Base-by-base conservation (phyloP, 2,797 vertebrate species). In the Platyrinchus mystaceus region DNA sequence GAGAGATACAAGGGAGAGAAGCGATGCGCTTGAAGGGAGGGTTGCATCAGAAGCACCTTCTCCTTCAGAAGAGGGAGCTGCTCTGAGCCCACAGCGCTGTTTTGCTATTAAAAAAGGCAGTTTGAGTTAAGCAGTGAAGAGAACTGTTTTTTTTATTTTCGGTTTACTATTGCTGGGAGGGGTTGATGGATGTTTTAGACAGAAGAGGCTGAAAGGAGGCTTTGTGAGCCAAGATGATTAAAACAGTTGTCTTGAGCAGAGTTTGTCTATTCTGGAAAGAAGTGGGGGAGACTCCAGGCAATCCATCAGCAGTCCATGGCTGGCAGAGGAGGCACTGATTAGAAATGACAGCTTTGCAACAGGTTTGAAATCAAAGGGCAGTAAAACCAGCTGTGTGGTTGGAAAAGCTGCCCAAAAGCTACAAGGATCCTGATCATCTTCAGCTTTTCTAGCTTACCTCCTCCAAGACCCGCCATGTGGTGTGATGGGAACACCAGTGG, bases 151-250 rank as follows among this genome's bases (percentile, higher is more conserved):
- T 43, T 71, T 50, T 43, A 24, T 62, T 70, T 85, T 52, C 69
- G 49, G 50, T 85, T 94, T 87, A 46, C 70, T 74, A 1, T 64
- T 71, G 37, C 63, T 41, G 59, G 53, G n/a, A 1, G 15, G 89
- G 69, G 62, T 24, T 93, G 93, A 82, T 44, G 46, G 87, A 92
- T 60, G 76, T 52, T 89, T 93, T 84, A 73, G 89, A 91, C 85
- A 78, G 69, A 60, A 49, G 41, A 66, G 47, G 41, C 70, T 84
- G 95, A 96, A 82, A 87, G 91, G 53, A 90, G 85, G 66, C n/a
- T 94, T 18, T 90, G 73, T n/a, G 77, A 94, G 62, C 39, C 73
- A 37, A 69, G 46, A 76, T 69, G 91, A 93, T 95, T 90, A 88
- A 81, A 94, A 95, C 73, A 95, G 85, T 91, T 92, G 89, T 91